Conservation (phyloP, 2,113 vertebrate species). For the Corythaixoides concolor region DNA sequence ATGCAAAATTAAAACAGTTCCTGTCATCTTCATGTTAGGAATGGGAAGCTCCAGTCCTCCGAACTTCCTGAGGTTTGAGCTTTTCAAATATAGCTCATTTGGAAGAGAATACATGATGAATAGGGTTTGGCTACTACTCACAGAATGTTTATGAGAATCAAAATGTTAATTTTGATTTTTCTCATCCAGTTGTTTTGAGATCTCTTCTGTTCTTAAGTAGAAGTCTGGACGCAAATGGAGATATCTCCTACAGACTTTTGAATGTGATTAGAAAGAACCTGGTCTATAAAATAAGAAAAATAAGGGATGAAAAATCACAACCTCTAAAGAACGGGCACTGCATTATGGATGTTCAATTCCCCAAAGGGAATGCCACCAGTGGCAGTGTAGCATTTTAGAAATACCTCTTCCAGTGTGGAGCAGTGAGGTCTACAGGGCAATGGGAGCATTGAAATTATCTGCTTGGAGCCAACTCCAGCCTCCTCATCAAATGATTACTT, state of each 20-base stretch:
- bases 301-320: not conserved
- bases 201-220: conserved; percentile 35
- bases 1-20: not conserved
- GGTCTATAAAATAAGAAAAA: conserved; percentile 47
- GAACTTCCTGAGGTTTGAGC: not conserved
- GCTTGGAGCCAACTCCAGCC: not conserved
- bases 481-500: not conserved
- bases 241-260: not conserved
- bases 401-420: not conserved
- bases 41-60: conserved; percentile 10
- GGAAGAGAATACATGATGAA: conserved; percentile 9
- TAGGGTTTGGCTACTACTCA: conserved; percentile 1
- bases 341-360: not conserved
- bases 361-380: not conserved
- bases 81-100: conserved; percentile 47
- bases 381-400: not conserved
- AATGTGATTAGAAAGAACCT: conserved; percentile 4
- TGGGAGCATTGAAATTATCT: not conserved
- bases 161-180: conserved; percentile 62
- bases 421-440: not conserved
- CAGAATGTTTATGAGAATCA: conserved; percentile 46
- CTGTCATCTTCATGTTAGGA: not conserved
- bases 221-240: not conserved
- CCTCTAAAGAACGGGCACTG: not conserved
- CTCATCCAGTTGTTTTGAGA: conserved; percentile 23